Base-by-base conservation (phyloP, 2,113 vertebrate species). In the Oenanthe melanoleuca region DNA sequence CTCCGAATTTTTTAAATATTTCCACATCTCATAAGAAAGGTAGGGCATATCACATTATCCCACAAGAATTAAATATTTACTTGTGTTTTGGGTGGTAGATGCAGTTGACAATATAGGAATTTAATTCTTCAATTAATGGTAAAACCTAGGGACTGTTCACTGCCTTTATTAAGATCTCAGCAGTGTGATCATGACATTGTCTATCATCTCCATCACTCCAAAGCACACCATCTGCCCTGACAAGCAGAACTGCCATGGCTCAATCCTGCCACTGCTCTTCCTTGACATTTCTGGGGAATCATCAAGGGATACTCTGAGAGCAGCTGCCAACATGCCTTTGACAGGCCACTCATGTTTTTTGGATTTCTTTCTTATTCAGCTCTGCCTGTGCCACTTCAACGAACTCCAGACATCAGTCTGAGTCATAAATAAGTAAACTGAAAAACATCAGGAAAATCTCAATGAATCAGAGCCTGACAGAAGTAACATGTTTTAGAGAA, bases 221-320 rank as follows among this genome's bases (percentile, higher is more conserved):
- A 69, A 80, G 70, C 65, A 71, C 19, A 38, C 61, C 57, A 18
- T 79, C 75, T 93, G 86, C 50, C 64, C 78, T 92, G 95, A 94
- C 86, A 92, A 84, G 82, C 71, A 93, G 91, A 94, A 89, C 71
- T 89, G 80, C 87, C 84, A 80, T 9, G 49, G 59, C 84, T 95
- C 92, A 67, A 49, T 94, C 75, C 71, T 96, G 88, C 82, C 82
- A 80, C 88, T 80, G 5, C 64, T 86, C 59, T 85, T 56, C 71
- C 70, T 60, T 92, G 85, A 87, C 88, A 80, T 80, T 57, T 90
- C 26, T 2, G 0, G 47, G 49, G 42, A 94, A 83, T 59, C 84
- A 86, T 61, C 81, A 84, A 92, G 60, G 45, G 87, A 81, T 72
- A 29, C n/a, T 89, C 44, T 65, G 73, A 92, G 93, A 96, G 69